Base-by-base conservation (phyloP, 2,888 invertebrate genomes). In the Dione vanillae region DNA sequence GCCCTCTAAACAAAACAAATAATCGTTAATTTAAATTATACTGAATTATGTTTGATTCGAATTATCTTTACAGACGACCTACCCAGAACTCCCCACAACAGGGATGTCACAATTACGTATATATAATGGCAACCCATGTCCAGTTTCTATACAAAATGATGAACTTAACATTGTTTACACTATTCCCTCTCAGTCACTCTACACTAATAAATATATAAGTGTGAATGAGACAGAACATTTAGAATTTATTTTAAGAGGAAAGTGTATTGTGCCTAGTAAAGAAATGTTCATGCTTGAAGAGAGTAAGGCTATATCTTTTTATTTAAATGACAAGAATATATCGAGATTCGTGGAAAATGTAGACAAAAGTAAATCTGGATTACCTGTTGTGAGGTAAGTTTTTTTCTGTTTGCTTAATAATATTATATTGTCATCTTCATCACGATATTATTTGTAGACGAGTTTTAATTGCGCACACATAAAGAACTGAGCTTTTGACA, bases 41-140 rank as follows among this genome's bases (percentile, higher is more conserved):
- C 1, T 19, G 5, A 49, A 49, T 19, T 49, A 49, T 2, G 19
- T 49, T 49, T 49, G 1, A 49, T 52, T 27, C 1, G 14, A 52
- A 27, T 27, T 54, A 54, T 11, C 11, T 1, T 61, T 45, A 27
- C 85, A 95, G 95, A 85, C 88, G 73, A 95, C 95, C 0, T 94
- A 95, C 79, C 95, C 95, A 0, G 83, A 93, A 14, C 78, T 95
- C 10, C 95, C 96, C 0, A 80, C 89, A 27, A 71, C 81, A 0
- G 95, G 94, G 0, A 78, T 87, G 19, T 93, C 94, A 0, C 95
- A 96, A 84, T 75, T 96, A 6, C 88, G 95, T 61, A 85, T 96
- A 65, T 96, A 94, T 80, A 96, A 96, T 78, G 93, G 94, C 1
- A 86, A 94, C 65, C 84, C 87, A 11, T 94, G 94, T 71, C 82